A percentile compares a stretch with the other conserved stretches of the same genome.
Evolutionary conservation across 2,113 vertebrate species (phyloP).

Genomic region (Corythornis vintsioides): DNA sequence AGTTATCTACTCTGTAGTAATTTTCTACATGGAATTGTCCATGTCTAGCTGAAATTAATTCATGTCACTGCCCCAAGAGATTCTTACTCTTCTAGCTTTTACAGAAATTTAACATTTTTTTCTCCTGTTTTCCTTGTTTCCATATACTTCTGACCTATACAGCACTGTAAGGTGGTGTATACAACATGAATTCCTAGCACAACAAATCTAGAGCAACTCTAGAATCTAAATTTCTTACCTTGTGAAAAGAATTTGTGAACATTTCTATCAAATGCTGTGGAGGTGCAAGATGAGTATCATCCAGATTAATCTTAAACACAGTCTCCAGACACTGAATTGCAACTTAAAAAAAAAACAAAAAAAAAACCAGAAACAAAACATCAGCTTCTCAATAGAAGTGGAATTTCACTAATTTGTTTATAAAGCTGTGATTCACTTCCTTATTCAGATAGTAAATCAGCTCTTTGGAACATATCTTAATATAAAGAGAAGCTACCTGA

Average conservation of each 20-base stretch:
- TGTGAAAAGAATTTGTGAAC: conserved; percentile 89
- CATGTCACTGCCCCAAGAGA: background rate
- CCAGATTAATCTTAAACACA: conserved; percentile 91
- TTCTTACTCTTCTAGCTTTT: background rate
- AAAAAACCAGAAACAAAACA: background rate
- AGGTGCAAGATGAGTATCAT: conserved; percentile 89
- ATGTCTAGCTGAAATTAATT: conserved; percentile 4
- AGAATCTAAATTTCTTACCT: conserved; percentile 79
- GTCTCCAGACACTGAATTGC: conserved; percentile 98
- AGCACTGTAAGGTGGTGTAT: background rate
- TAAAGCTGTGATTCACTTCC: background rate
- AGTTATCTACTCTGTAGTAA: background rate
- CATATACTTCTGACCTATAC: background rate
- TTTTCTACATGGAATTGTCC: background rate
- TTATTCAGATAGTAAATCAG: background rate
- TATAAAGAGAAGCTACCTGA: background rate
- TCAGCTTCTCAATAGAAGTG: background rate
- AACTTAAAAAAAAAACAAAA: conserved; percentile 75
- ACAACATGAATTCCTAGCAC: background rate
- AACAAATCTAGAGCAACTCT: background rate
- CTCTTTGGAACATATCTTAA: background rate
- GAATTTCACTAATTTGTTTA: background rate
- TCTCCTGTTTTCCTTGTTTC: background rate
- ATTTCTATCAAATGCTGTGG: conserved; percentile 90
- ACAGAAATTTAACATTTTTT: background rate